A percentile compares a stretch with the other conserved stretches of the same genome.
Conservation (phyloP, 2,888 invertebrate species). For the Ceraclea dissimilis region DNA sequence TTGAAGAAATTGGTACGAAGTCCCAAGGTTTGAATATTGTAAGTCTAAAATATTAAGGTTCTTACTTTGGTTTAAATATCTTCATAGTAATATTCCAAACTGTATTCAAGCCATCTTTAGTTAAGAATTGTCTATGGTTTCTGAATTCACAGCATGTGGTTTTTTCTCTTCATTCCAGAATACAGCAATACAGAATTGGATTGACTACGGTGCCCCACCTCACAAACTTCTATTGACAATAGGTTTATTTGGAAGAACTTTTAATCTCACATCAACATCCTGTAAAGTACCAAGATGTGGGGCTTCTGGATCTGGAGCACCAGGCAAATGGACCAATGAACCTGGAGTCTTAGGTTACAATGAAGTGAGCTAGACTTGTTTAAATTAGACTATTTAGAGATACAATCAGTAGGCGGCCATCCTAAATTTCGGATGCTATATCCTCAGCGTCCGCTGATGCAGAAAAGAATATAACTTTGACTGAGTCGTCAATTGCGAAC, state of each 20-base stretch:
- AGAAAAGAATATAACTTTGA: no score
- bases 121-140: no score
- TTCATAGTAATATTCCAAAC: neutral
- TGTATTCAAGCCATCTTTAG: no score
- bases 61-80: neutral
- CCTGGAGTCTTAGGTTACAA: slow-evolving; percentile 67
- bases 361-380: slow-evolving; percentile 47
- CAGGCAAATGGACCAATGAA: slow-evolving; percentile 57
- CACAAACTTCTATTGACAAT: slow-evolving; percentile 63
- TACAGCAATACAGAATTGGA: slow-evolving; percentile 18
- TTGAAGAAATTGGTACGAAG: slow-evolving; percentile 29
- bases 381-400: slow-evolving; percentile 27
- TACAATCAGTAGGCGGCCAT: no score
- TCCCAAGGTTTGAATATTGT: slow-evolving; percentile 16
- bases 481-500: no score
- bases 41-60: slow-evolving; percentile 3
- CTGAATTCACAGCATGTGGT: no score
- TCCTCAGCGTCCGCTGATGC: no score
- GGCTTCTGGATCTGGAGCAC: slow-evolving; percentile 48
- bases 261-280: slow-evolving; percentile 48
- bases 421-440: no score
- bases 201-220: slow-evolving; percentile 42
- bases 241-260: slow-evolving; percentile 63
- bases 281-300: slow-evolving; percentile 29
- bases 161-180: slow-evolving; percentile 9